phyloP scores from a whole-genome alignment of 1,140 invertebrate species.

The Drosophila nikananu region DNA sequence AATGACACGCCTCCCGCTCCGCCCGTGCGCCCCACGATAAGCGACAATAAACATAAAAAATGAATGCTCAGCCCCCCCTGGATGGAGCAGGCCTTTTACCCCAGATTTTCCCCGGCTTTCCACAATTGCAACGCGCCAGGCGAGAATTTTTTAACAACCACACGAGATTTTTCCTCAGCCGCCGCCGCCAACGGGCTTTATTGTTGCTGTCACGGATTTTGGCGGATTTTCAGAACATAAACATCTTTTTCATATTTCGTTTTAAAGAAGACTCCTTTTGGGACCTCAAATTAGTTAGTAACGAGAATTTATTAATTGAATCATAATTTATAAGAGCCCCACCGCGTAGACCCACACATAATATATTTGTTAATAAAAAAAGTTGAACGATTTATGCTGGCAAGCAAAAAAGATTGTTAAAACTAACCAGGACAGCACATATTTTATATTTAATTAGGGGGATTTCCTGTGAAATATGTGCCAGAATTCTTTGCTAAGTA shows the following conservation, averaged over 20 bases:
- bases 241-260: conserved; percentile 43
- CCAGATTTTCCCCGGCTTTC: conserved; percentile 23
- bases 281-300: conserved; percentile 60
- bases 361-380: conserved; percentile 18
- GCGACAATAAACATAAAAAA: conserved; percentile 83
- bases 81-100: conserved; percentile 18
- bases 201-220: conserved; percentile 61
- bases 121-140: conserved; percentile 51
- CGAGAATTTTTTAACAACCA: conserved; percentile 68
- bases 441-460: not conserved
- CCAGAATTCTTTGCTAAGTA: not conserved
- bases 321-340: conserved; percentile 55
- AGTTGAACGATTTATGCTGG: not conserved
- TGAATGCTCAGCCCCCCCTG: conserved; percentile 55
- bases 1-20: conserved; percentile 64
- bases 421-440: not conserved
- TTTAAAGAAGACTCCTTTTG: conserved; percentile 27
- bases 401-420: not conserved
- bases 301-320: conserved; percentile 73
- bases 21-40: conserved; percentile 51
- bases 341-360: not conserved
- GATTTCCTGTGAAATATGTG: not conserved
- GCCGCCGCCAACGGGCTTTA: conserved; percentile 51
- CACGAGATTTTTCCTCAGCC: conserved; percentile 52
- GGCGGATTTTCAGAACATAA: conserved; percentile 67